These are phyloP conservation scores for Meriones psammophilus DNA, from an alignment of 2,797 vertebrate genomes.

Conservation along the genomic window DNA sequence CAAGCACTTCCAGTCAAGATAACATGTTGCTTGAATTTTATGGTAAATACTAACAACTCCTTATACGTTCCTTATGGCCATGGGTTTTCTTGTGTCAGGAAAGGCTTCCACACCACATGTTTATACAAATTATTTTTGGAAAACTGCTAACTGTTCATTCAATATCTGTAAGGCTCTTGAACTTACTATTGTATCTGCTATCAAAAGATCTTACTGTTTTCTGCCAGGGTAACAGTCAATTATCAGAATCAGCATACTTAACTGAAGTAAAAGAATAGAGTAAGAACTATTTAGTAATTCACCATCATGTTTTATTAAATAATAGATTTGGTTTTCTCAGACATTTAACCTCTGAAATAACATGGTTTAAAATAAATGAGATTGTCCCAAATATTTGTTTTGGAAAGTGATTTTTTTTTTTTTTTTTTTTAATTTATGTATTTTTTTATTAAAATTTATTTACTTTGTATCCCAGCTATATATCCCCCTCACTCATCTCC, in stretches of 20 bases:
- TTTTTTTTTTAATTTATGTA: no score
- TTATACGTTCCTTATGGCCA: not conserved
- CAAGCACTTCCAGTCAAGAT: constrained; percentile 23
- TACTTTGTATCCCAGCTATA: no score
- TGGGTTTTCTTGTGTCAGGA: not conserved
- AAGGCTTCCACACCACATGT: not conserved
- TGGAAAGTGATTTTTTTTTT: not conserved
- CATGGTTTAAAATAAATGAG: not conserved
- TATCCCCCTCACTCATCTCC: no score
- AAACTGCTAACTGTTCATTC: constrained; percentile 8
- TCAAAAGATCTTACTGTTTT: not conserved
- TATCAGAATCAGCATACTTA: not conserved
- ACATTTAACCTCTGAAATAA: not conserved
- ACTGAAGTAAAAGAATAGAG: not conserved
- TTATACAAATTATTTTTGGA: constrained; percentile 14
- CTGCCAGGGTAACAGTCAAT: not conserved
- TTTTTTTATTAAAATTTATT: no score
- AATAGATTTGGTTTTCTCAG: not conserved
- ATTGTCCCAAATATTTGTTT: not conserved
- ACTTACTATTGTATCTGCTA: not conserved
- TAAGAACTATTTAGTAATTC: not conserved
- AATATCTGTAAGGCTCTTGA: constrained; percentile 1
- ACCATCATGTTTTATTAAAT: not conserved
- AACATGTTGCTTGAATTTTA: constrained; percentile 15
- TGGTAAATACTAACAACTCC: not conserved